Percentiles rank a stretch among this genome's conserved stretches.
phyloP scores from a whole-genome alignment of 2,113 vertebrate species.

The Camelus bactrianus region DNA sequence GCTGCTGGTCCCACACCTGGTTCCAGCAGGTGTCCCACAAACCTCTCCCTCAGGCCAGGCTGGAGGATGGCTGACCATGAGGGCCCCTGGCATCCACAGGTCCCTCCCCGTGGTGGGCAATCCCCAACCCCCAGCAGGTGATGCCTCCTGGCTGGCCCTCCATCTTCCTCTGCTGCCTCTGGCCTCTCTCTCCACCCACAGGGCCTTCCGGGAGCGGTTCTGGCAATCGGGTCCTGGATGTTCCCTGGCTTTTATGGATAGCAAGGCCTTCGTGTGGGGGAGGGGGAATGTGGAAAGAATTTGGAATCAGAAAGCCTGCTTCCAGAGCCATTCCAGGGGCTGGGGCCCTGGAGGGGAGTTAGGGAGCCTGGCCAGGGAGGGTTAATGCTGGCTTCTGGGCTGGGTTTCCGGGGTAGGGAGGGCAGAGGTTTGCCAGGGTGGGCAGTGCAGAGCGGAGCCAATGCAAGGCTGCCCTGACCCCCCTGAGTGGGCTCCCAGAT shows the following conservation, averaged over 20 bases:
- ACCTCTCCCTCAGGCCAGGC: background rate
- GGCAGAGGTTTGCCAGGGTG: constrained; percentile 38
- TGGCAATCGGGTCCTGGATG: background rate
- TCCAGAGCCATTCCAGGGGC: background rate
- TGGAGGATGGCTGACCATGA: background rate
- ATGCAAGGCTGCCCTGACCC: constrained; percentile 56
- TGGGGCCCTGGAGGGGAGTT: too few relatives aligned
- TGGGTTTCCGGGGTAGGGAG: background rate
- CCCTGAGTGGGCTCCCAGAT: background rate
- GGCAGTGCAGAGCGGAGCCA: background rate
- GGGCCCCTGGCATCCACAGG: background rate
- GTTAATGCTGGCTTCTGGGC: constrained; percentile 45
- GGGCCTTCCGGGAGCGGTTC: background rate
- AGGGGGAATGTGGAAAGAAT: background rate
- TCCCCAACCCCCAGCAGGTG: background rate
- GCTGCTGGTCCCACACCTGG: background rate
- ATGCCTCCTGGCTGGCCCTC: too few relatives aligned
- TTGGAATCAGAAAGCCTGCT: background rate
- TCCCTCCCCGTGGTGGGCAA: background rate
- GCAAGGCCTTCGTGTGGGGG: background rate
- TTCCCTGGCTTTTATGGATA: background rate
- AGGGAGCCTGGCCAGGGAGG: background rate
- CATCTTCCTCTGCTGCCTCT: background rate
- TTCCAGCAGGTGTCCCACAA: background rate
- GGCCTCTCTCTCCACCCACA: too few relatives aligned